A percentile compares a stretch with the other conserved stretches of the same genome.
Evolutionary conservation across 2,888 invertebrate species (phyloP).

Genomic region (Drosophila leonis): DNA sequence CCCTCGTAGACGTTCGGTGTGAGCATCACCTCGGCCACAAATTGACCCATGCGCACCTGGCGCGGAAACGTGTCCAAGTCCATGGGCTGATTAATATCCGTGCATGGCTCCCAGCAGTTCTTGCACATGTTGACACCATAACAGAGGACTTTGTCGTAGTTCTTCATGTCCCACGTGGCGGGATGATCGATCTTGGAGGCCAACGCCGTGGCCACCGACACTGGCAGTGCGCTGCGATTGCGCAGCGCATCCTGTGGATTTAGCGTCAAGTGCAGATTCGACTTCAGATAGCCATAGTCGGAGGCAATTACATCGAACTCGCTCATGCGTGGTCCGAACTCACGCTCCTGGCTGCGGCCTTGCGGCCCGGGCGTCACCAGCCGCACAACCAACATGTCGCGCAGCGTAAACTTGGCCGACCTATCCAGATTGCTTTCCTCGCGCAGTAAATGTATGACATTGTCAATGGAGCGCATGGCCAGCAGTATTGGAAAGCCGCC

Average conservation of each 20-base stretch:
- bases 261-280: conserved; percentile 77
- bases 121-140: conserved; percentile 82
- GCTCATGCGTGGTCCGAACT: conserved; percentile 71
- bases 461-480: conserved; percentile 74
- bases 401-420: conserved; percentile 63
- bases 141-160: conserved; percentile 80
- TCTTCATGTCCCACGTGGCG: conserved; percentile 81
- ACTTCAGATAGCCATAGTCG: conserved; percentile 80
- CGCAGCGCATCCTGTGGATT: conserved; percentile 74
- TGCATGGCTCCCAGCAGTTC: conserved; percentile 78
- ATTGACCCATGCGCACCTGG: conserved; percentile 81
- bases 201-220: conserved; percentile 75
- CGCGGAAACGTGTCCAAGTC: conserved; percentile 79
- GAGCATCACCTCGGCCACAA: conserved; percentile 67
- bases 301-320: conserved; percentile 79
- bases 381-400: conserved; percentile 77
- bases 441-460: conserved; percentile 75
- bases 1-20: conserved; percentile 65
- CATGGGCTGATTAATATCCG: conserved; percentile 59
- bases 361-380: conserved; percentile 71
- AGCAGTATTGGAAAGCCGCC: conserved; percentile 75
- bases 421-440: conserved; percentile 70
- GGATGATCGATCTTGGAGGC: conserved; percentile 84
- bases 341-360: conserved; percentile 66
- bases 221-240: conserved; percentile 81